These are phyloP conservation scores for Pseudopipra pipra DNA, from an alignment of 2,113 vertebrate species.

Conservation along the genomic window DNA sequence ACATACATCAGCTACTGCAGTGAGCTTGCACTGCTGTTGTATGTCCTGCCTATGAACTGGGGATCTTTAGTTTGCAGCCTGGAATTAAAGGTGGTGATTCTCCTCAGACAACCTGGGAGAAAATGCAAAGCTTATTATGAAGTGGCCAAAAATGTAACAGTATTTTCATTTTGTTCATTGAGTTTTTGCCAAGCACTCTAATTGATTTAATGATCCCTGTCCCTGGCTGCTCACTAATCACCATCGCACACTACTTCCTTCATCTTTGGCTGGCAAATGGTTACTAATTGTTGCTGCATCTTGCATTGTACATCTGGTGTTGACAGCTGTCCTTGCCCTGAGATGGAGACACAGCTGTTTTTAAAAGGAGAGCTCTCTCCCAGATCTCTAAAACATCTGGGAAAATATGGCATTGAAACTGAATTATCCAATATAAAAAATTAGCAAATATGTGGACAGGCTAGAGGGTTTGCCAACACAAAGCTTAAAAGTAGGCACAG, in stretches of 20 bases:
- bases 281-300: slow-evolving; percentile 32
- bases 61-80: not conserved
- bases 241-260: not conserved
- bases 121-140: not conserved
- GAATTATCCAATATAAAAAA: not conserved
- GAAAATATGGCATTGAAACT: not conserved
- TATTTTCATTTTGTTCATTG: not conserved
- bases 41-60: not conserved
- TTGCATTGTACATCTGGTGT: slow-evolving; percentile 32
- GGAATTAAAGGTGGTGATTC: not conserved
- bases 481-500: not conserved
- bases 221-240: slow-evolving; percentile 15
- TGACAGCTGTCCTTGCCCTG: slow-evolving; percentile 22
- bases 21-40: not conserved
- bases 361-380: not conserved
- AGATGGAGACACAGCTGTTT: slow-evolving; percentile 32
- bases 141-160: not conserved
- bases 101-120: not conserved
- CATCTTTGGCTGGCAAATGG: slow-evolving; percentile 22
- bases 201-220: slow-evolving; percentile 34
- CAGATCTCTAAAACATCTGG: slow-evolving; percentile 19
- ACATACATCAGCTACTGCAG: not conserved
- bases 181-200: slow-evolving; percentile 3
- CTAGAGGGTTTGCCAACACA: not conserved
- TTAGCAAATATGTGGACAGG: not conserved